Base-by-base conservation (phyloP, 2,888 invertebrate genomes). In the Lapara coniferarum region DNA sequence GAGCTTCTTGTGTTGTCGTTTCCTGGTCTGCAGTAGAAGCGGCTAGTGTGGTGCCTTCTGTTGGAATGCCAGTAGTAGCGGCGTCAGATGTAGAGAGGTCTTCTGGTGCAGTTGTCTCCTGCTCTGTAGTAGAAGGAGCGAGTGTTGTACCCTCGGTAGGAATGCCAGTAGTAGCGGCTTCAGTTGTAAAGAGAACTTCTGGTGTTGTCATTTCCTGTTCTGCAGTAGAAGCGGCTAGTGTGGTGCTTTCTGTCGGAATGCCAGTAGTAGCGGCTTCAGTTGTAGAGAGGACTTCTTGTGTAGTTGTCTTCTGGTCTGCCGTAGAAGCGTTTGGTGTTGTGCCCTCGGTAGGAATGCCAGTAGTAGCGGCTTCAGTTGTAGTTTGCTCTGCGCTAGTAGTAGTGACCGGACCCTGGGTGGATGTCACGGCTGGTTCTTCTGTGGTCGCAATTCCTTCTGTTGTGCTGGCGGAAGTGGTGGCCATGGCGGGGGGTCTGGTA, bases 181-280 rank as follows among this genome's bases (percentile, higher is more conserved):
- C 66, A 58, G 58, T 25, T n/a, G 66, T 51, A 52, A 53, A 30
- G n/a, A 51, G 13, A 6, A 51, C 13, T 13, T 66, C 66, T 37
- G 0, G 13, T n/a, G 53, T 53, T 4, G 53, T 53, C n/a, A 16
- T 13, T 5, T 8, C 53, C 16, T 53, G 53, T n/a, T n/a, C 8
- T 16, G 4, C 16, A 8, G 53, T 53, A 16, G 53, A 16, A 4
- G 10, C 13, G 51, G 14, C 51, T 51, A 12, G 12, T 14, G 51
- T 51, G 3, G 51, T 51, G 51, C 53, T 16, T 16, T 67, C 52
- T 10, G 58, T 59, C 16, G 68, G 0, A 10, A 37, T 37, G 13
- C 10, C 52, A 14, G 67, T 66, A 13, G 66, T 58, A 12, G 71
- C 3, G 4, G 7, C 63, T 49, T 68, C 66, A 16, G 71, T 66